Conservation (phyloP, 2,888 invertebrate species). For the Halocaridina rubra region DNA sequence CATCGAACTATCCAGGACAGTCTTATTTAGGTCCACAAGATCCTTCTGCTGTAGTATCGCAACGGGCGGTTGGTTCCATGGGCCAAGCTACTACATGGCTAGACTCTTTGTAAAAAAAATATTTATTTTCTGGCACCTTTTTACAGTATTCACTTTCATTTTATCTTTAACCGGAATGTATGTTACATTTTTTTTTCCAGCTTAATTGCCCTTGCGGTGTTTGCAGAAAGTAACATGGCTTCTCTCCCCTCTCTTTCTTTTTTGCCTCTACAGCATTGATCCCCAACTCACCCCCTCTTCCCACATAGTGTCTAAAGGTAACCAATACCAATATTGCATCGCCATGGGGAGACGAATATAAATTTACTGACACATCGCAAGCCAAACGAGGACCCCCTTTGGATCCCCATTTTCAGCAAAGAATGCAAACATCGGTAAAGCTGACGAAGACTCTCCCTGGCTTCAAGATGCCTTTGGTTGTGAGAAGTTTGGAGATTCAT, state of each 20-base stretch:
- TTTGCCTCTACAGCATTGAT: conserved; percentile 56
- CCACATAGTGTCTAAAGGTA: conserved; percentile 59
- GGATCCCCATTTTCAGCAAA: conserved; percentile 36
- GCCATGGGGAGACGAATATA: conserved; percentile 50
- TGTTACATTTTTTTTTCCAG: conserved; percentile 39
- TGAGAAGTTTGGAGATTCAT: conserved; percentile 36
- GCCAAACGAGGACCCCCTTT: too few relatives aligned
- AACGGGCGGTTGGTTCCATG: too few relatives aligned
- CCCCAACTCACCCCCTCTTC: conserved; percentile 56
- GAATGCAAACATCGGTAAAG: too few relatives aligned
- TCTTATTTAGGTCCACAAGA: too few relatives aligned
- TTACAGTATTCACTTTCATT: too few relatives aligned
- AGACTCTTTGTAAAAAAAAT: too few relatives aligned
- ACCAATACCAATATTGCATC: conserved; percentile 39
- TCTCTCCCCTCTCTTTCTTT: conserved; percentile 42
- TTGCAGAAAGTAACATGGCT: conserved; percentile 48
- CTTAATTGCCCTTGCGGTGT: conserved; percentile 38
- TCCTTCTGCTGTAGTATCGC: too few relatives aligned
- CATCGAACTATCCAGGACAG: too few relatives aligned
- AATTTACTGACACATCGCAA: background rate
- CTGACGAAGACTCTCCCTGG: conserved; percentile 47
- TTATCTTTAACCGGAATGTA: conserved; percentile 31
- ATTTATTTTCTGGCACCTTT: too few relatives aligned
- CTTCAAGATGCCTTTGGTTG: conserved; percentile 41
- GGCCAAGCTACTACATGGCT: too few relatives aligned